Base-by-base conservation (phyloP, 2,888 invertebrate genomes). In the Coecobrya sp. region DNA sequence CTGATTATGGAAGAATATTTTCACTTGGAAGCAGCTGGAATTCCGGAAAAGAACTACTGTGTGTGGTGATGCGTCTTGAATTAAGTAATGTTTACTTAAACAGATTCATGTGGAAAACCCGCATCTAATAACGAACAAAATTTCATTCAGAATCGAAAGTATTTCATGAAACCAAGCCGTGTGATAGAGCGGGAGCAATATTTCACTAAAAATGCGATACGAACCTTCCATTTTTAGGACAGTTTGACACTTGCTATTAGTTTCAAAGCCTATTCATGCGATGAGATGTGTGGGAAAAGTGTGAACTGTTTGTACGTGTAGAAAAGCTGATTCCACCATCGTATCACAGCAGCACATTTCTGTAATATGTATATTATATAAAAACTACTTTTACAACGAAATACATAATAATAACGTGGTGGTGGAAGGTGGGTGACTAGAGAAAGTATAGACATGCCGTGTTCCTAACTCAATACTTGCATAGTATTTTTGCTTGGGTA, bases 171-270 rank as follows among this genome's bases (percentile, higher is more conserved):
- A 49, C 22, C 25, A 62, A 19, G n/a, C 59, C 62, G 27, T 62
- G 36, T 62, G 36, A 42, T 82, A 55, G 52, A 68, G 55, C 79
- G 62, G 59, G 45, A 27, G 79, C 52, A 85, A 91, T 91, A 91
- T 86, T 91, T 91, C 86, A 91, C 90, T 16, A 86, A 91, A 84
- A 91, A 85, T 86, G 86, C 85, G 86, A 91, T 91, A 91, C 90
- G 86, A 85, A 86, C 76, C 79, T 85, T 86, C 76, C 81, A 86
- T 91, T 86, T 86, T 85, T 82, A 68, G 91, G 91, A 91, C 82
- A 81, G 91, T 91, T 91, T 91, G 91, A 91, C 91, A 86, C 65
- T 86, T 91, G 86, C 86, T 82, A 91, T 91, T 91, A 91, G 81
- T 91, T 91, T 91, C 73, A 82, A 86, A 86, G 90, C 65, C 65